Percentiles rank a stretch among this genome's conserved stretches.
Conservation (phyloP, 2,113 vertebrate species). For the Gambusia holbrooki region DNA sequence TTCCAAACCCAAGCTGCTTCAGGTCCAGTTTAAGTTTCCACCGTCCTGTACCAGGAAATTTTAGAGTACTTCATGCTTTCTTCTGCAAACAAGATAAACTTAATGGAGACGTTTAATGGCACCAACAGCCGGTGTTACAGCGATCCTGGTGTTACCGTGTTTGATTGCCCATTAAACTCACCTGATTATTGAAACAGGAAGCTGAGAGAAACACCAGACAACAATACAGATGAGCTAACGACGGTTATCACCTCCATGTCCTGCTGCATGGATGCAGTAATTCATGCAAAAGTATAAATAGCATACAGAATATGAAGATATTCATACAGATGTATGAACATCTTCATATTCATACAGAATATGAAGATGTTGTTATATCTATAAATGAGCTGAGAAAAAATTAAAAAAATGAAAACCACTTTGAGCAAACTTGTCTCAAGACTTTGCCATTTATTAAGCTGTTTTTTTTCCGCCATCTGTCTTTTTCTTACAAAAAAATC, state of each 20-base stretch:
- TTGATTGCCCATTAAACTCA: background rate
- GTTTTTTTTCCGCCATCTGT: constrained; percentile 72
- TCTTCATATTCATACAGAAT: no score
- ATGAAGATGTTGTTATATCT: background rate
- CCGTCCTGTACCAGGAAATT: no score
- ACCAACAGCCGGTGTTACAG: background rate
- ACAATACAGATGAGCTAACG: background rate
- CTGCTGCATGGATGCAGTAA: background rate
- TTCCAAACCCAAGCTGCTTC: no score
- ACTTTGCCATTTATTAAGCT: constrained; percentile 56
- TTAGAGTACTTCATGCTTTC: no score
- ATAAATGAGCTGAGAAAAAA: constrained; percentile 1
- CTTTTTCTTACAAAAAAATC: constrained; percentile 75
- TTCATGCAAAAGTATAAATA: background rate
- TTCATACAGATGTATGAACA: no score
- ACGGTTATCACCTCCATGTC: background rate
- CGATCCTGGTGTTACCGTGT: background rate
- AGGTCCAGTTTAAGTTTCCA: no score
- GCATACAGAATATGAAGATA: background rate
- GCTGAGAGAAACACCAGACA: background rate
- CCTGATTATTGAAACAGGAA: background rate
- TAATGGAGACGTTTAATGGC: background rate
- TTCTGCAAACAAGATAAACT: no score
- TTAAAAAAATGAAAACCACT: constrained; percentile 26
- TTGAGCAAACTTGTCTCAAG: constrained; percentile 47